Base-by-base conservation (phyloP, 2,113 vertebrate genomes). In the Pachycephala philippinensis region DNA sequence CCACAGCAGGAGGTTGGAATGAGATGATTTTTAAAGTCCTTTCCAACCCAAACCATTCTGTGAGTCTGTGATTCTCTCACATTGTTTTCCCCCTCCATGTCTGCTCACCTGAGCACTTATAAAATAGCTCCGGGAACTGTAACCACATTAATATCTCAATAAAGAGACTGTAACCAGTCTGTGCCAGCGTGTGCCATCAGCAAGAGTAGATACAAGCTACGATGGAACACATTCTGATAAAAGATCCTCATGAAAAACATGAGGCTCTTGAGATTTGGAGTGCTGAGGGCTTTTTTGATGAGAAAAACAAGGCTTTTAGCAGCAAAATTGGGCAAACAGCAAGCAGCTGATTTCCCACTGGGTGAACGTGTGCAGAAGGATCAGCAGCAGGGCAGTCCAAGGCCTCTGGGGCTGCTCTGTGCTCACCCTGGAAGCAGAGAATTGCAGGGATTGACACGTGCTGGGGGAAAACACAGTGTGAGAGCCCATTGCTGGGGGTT, bases 261-360 rank as follows among this genome's bases (percentile, higher is more conserved):
- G 28, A 78, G 50, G 33, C 52, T 88, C 89, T 92, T 49, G 45
- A 57, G 37, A 47, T 92, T 39, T 65, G 61, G 21, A 89, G 54
- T 31, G 40, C 33, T 54, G 72, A 70, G 54, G 66, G 81, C 28
- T 21, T 31, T 81, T 79, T 52, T 7, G 0, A 50, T 42, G 60
- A 75, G 24, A 65, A 80, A 90, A 90, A 35, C 68, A 77, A 66
- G 54, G 42, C 15, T 92, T 92, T 93, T 50, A 77, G 31, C 50
- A 90, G 63, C 16, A 65, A 35, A 70, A 61, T 1, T 23, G 59
- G 71, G 42, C 71, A 65, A 95, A 80, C 37, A 86, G 28, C 90
- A 54, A 61, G 66, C 37, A 72, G 79, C 42, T 84, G 85, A 8
- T 88, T 80, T 84, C 59, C 50, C 31, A 13, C 23, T 9, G 63